phyloP scores from a whole-genome alignment of 2,113 vertebrate species.

The Steatornis caripensis region DNA sequence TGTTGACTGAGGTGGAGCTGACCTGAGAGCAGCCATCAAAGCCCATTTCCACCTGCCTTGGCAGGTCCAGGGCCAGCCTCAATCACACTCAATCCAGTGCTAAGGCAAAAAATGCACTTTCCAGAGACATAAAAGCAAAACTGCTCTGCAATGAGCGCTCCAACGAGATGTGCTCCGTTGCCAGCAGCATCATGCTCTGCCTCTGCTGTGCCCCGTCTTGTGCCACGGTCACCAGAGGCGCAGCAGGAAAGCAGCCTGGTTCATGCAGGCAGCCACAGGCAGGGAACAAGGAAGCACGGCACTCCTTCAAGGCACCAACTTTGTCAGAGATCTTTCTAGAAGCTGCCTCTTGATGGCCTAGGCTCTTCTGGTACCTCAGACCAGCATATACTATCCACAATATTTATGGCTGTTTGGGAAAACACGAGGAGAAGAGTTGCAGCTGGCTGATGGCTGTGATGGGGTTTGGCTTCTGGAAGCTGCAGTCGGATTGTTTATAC shows the following conservation, averaged over 20 bases:
- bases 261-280: background rate
- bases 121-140: background rate
- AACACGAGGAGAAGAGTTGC: background rate
- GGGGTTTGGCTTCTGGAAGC: background rate
- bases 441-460: background rate
- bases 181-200: rapidly evolving
- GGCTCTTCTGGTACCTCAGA: background rate
- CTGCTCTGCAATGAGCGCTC: background rate
- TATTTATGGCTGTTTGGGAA: too few relatives aligned
- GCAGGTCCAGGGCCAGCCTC: background rate
- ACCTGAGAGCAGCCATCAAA: background rate
- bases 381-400: background rate
- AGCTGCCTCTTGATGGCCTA: background rate
- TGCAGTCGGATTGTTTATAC: background rate
- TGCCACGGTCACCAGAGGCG: background rate
- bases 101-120: background rate
- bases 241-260: background rate
- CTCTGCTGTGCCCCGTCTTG: background rate
- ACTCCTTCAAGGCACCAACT: background rate
- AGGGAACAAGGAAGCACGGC: background rate
- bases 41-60: background rate
- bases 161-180: rapidly evolving
- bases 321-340: background rate
- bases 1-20: background rate
- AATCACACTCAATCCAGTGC: rapidly evolving